Conservation (phyloP, 2,797 vertebrate species). For the Philypnodon macrostomus region DNA sequence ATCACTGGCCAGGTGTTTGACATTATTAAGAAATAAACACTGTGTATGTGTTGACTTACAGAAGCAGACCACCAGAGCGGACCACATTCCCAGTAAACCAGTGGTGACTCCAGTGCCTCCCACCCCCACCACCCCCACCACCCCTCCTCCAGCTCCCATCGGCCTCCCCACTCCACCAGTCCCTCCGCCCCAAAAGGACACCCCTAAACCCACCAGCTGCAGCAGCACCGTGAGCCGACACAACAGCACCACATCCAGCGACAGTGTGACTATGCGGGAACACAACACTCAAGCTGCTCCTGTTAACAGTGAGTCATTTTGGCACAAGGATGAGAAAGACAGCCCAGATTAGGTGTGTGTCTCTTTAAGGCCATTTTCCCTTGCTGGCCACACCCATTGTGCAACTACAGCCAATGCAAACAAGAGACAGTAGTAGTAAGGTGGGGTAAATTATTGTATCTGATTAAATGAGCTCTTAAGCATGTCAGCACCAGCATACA, state of each 20-base stretch:
- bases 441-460: no score
- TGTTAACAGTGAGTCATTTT: conserved; percentile 78
- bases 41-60: conserved; percentile 48
- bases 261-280: conserved; percentile 75
- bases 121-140: conserved; percentile 58
- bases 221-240: conserved; percentile 71
- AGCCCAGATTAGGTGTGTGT: no score
- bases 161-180: conserved; percentile 76
- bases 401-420: no score
- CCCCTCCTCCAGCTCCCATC: conserved; percentile 62
- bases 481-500: no score
- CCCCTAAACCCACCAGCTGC: conserved; percentile 47
- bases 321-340: neutral
- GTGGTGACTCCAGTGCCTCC: conserved; percentile 57
- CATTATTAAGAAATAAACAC: no score
- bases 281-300: conserved; percentile 68
- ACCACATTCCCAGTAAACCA: conserved; percentile 68
- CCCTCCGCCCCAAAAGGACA: conserved; percentile 61
- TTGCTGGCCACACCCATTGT: no score
- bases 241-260: conserved; percentile 80
- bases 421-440: no score
- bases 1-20: no score
- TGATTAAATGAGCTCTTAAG: no score
- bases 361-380: no score
- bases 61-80: conserved; percentile 83